These are phyloP conservation scores for Pyrgilauda ruficollis DNA, from an alignment of 2,113 vertebrate genomes.

Conservation along the genomic window DNA sequence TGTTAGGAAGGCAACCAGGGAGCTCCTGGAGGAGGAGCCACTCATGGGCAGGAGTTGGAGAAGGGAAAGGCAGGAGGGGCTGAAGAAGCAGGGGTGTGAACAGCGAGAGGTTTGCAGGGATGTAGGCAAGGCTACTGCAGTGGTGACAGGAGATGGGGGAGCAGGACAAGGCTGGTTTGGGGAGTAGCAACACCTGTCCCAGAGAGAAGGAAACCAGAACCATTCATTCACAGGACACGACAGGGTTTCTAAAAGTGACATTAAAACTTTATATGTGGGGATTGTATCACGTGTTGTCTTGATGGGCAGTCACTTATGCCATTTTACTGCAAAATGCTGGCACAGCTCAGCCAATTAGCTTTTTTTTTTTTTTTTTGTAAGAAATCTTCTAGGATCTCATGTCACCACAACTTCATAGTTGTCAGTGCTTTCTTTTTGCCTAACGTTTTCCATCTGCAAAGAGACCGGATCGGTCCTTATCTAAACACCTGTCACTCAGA, in stretches of 20 bases:
- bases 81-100: background rate
- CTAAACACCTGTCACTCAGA: conserved; percentile 68
- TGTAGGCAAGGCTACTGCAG: background rate
- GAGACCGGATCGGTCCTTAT: conserved; percentile 21
- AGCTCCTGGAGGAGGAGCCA: background rate
- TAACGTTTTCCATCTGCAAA: conserved; percentile 39
- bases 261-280: background rate
- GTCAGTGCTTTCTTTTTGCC: background rate
- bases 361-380: background rate
- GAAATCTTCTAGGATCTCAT: background rate
- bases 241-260: background rate
- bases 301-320: background rate
- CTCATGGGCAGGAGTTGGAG: background rate
- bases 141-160: background rate
- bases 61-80: background rate
- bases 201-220: background rate
- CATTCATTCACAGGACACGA: background rate
- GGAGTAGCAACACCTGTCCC: background rate
- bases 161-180: background rate
- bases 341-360: background rate
- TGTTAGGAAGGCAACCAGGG: background rate
- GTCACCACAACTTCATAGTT: background rate
- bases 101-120: background rate
- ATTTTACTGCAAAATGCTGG: background rate
- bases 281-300: background rate